phyloP scores from a whole-genome alignment of 2,797 vertebrate species.

The Lepilemur ruficaudatus region DNA sequence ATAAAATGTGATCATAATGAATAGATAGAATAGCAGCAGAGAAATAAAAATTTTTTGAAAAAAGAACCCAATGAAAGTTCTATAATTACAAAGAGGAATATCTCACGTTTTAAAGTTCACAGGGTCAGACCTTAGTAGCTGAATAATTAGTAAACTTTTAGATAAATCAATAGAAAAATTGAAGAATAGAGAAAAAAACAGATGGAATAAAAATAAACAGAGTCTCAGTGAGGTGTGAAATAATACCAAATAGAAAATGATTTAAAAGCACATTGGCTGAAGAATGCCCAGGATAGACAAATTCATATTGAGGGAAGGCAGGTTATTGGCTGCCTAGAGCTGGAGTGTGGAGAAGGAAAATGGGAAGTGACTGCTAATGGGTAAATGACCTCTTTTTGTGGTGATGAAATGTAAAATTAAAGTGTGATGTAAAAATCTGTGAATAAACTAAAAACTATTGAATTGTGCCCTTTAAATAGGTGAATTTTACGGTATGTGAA shows the following conservation, averaged over 20 bases:
- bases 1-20: background rate
- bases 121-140: background rate
- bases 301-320: background rate
- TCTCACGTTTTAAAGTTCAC: background rate
- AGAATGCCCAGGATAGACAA: background rate
- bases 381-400: background rate
- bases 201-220: background rate
- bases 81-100: background rate
- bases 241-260: background rate
- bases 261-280: background rate
- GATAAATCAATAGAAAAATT: background rate
- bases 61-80: background rate
- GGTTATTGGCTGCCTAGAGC: background rate
- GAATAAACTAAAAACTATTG: background rate
- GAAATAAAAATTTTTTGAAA: background rate
- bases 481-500: background rate
- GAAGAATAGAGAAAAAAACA: background rate
- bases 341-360: background rate
- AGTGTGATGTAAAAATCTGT: background rate
- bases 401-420: background rate
- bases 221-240: background rate
- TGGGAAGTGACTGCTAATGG: background rate
- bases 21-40: background rate
- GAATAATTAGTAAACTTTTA: background rate
- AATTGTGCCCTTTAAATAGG: background rate